A percentile compares a stretch with the other conserved stretches of the same genome.
Evolutionary conservation across 2,888 invertebrate species (phyloP).

Genomic region (Andrena fulva): DNA sequence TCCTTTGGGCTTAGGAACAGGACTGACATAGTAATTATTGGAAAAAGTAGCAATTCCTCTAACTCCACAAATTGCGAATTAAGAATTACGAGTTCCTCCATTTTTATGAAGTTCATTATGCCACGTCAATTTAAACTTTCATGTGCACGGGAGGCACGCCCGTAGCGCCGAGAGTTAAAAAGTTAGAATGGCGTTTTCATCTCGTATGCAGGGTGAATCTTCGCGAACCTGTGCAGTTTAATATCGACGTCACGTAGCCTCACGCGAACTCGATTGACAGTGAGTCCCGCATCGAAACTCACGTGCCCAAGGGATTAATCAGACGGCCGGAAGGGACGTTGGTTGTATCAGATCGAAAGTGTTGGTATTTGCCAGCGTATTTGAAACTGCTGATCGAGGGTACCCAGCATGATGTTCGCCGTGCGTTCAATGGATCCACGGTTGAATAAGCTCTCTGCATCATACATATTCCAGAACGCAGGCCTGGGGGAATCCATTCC

Average conservation of each 20-base stretch:
- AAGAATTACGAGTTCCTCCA: too few species aligned
- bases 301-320: slow-evolving; percentile 52
- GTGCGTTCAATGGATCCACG: slow-evolving; percentile 13
- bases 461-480: slow-evolving; percentile 9
- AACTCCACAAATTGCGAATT: too few species aligned
- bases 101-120: too few species aligned
- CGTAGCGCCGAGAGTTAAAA: neutral
- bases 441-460: slow-evolving; percentile 16
- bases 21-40: too few species aligned
- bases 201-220: slow-evolving; percentile 20
- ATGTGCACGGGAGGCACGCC: too few species aligned
- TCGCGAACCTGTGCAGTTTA: slow-evolving; percentile 11
- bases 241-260: slow-evolving; percentile 11
- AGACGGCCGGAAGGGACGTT: slow-evolving; percentile 33
- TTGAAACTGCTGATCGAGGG: slow-evolving; percentile 16
- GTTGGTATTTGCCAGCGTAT: slow-evolving; percentile 23
- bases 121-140: too few species aligned
- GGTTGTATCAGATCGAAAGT: slow-evolving; percentile 10
- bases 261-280: slow-evolving; percentile 36
- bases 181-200: neutral
- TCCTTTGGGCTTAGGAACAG: too few species aligned
- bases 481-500: slow-evolving; percentile 32
- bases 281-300: slow-evolving; percentile 37
- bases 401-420: slow-evolving; percentile 16
- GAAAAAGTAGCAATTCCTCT: too few species aligned